Evolutionary conservation across 2,888 invertebrate species (phyloP), one percentile per base, ranked within the genome.

Genomic region (Didymodactylos carnosus): DNA sequence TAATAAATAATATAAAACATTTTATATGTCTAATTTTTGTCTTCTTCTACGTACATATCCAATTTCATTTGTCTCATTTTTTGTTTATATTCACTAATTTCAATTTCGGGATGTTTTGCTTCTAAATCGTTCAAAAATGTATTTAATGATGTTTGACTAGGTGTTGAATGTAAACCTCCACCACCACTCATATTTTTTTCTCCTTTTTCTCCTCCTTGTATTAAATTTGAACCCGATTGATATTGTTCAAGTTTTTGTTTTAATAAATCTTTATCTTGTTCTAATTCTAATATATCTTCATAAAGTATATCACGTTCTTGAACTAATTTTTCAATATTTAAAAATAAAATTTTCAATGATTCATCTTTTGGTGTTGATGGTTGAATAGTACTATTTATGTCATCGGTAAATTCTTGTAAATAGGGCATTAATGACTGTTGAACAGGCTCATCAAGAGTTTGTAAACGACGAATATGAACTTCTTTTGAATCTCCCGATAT

Each of bases 191-290:
- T 27, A 3, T 11, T 29, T 19, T 5, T 27, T 4, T 29, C 29
- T 6, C 53, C 29, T 29, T 19, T 25, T 4, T 29, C 29, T 6
- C 53, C 29, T 29, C 14, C 16, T 8, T 29, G 27, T 27, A 53
- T 8, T 53, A 53, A 29, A 53, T 53, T 53, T 29, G 53, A 53
- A 53, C 53, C 29, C 6, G 53, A 53, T 53, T 53, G 53, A 53
- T 53, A 53, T 53, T 29, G 29, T 29, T 53, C 53, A 19, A 74
- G 35, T 39, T 71, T 53, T 41, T 71, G 46, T 35, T 71, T 74
- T 29, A 74, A 46, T 40, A 51, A 70, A 10, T 51, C 71, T 71
- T 74, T 74, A 46, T 74, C 74, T 53, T 74, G 74, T 71, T 74
- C 71, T 43, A 74, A 43, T 51, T 74, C 74, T 43, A 74, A 51